These are phyloP conservation scores for Motacilla tschutschensis DNA, from an alignment of 2,113 vertebrate species.

Conservation along the genomic window DNA sequence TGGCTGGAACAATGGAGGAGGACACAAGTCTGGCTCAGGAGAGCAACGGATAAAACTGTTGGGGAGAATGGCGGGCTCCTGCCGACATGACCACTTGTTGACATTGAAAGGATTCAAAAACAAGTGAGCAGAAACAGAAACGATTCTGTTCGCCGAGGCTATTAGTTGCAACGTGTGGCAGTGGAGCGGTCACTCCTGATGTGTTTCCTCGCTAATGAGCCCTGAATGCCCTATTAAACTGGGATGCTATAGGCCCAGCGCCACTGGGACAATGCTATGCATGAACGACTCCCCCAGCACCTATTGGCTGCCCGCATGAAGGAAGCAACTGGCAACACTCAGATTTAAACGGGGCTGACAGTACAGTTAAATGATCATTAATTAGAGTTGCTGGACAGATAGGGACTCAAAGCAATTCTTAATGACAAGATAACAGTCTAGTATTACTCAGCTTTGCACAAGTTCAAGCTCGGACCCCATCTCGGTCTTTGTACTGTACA, in stretches of 20 bases:
- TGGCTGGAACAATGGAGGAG: conserved; percentile 86
- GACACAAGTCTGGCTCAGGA: conserved; percentile 88
- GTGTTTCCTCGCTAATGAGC: conserved; percentile 82
- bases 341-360: conserved; percentile 88
- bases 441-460: conserved; percentile 53
- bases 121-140: conserved; percentile 91
- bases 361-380: conserved; percentile 95
- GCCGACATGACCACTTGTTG: conserved; percentile 82
- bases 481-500: conserved; percentile 28
- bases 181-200: conserved; percentile 78
- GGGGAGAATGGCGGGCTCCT: conserved; percentile 76
- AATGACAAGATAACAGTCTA: conserved; percentile 77
- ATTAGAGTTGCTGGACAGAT: conserved; percentile 88
- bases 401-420: conserved; percentile 81
- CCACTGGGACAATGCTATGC: conserved; percentile 80
- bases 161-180: conserved; percentile 92
- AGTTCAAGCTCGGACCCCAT: conserved; percentile 39
- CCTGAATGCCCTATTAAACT: conserved; percentile 88
- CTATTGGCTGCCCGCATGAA: conserved; percentile 75
- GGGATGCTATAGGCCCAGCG: conserved; percentile 82
- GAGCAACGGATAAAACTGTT: conserved; percentile 95
- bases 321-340: conserved; percentile 80
- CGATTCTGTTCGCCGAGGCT: conserved; percentile 80
- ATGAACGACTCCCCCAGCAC: conserved; percentile 72
- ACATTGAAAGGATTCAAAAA: conserved; percentile 85